Evolutionary conservation across 2,888 invertebrate genomes (phyloP).

Genomic region (Drosophila formosana): DNA sequence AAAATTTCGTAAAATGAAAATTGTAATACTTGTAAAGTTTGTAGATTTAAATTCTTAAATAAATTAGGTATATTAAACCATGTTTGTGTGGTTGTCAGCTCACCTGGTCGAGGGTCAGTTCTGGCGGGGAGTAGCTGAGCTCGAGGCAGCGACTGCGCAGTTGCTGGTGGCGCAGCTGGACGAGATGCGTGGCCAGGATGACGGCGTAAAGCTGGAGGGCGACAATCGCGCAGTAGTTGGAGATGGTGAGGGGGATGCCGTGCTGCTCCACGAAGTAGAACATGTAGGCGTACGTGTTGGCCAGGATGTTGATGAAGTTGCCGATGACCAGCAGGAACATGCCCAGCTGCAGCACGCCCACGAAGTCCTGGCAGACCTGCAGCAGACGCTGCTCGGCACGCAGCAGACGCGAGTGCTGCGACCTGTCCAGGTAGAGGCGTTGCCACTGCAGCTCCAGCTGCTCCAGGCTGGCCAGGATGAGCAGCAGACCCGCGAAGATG

Average conservation of each 20-base stretch:
- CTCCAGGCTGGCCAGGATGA: conserved; percentile 66
- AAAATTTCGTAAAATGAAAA: no score
- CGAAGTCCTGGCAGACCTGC: conserved; percentile 45
- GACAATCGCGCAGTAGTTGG: conserved; percentile 67
- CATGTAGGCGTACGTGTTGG: conserved; percentile 82
- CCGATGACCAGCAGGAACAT: conserved; percentile 74
- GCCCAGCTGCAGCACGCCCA: conserved; percentile 66
- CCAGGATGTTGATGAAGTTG: conserved; percentile 76
- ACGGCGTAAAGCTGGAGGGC: conserved; percentile 69
- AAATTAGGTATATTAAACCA: no score
- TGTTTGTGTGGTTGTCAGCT: background rate
- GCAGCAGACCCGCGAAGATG: conserved; percentile 63
- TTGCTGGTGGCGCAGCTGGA: conserved; percentile 56
- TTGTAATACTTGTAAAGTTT: no score
- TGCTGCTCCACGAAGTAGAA: conserved; percentile 72
- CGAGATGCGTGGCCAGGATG: conserved; percentile 62
- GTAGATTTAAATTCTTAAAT: background rate
- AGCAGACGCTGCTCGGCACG: conserved; percentile 53
- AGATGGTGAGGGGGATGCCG: conserved; percentile 73
- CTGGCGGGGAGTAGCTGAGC: conserved; percentile 47
- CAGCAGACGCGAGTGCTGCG: conserved; percentile 34
- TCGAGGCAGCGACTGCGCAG: conserved; percentile 61
- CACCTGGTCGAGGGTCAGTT: conserved; percentile 49
- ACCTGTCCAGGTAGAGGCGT: background rate
- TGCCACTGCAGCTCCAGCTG: conserved; percentile 60